Evolutionary conservation across 2,797 vertebrate species (phyloP), one percentile per base, ranked within the genome.

Genomic region (Anguilla marmorata): DNA sequence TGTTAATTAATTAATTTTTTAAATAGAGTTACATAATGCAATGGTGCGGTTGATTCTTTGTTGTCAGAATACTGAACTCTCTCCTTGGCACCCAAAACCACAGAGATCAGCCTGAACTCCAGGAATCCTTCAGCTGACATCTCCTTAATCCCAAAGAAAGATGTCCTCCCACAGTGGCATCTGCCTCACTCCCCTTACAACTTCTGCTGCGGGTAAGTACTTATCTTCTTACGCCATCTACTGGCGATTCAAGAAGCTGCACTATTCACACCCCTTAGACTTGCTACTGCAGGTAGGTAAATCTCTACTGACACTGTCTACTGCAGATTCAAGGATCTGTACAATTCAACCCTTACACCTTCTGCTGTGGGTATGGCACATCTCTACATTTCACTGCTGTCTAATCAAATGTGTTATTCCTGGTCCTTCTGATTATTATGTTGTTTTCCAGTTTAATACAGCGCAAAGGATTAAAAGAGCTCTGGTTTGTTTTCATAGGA

Each of bases 21-120:
- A 72, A n/a, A 30, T 30, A 11, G n/a, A 27, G 5, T 30, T 6
- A 24, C 21, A 58, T 69, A 11, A 30, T 69, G 66, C 16, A 79
- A 79, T 37, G 37, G 30, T 79, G 74, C 19, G 19, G 74, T 41
- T 41, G 5, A 4, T 41, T 79, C 33, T 45, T 41, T 74, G 72
- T 74, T 41, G 33, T 79, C 19, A 41, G 74, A 79, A n/a, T n/a
- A n/a, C 7, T 82, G 45, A 82, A 50, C n/a, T 88, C 50, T 1
- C 24, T 54, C 72, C 72, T 50, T 45, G 14, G 7, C 80, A 84
- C n/a, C 86, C 85, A 86, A 0, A 87, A 30, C 60, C 41, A 58
- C 88, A 96, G 96, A 96, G 91, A 92, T 96, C 90, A 96, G 95
- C n/a, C 91, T 96, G 1, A 96, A 96, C 91, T 96, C 95, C 91